These are phyloP conservation scores for Leucania comma DNA, from an alignment of 2,888 invertebrate genomes.

Conservation along the genomic window DNA sequence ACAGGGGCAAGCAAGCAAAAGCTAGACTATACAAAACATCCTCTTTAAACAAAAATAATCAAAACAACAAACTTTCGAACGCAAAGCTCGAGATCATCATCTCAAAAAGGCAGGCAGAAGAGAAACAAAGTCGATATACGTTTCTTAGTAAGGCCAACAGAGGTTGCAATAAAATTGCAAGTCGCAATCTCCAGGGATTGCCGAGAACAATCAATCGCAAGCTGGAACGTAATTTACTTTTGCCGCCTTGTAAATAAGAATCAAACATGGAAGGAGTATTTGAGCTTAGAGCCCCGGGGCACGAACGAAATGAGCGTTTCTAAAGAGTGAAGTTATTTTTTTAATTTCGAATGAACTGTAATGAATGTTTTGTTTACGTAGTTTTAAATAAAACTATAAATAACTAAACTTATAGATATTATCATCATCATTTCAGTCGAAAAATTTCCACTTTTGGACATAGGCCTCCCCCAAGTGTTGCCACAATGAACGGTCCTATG, in stretches of 20 bases:
- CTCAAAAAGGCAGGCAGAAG: background rate
- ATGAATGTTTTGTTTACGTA: constrained; percentile 8
- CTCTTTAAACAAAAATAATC: background rate
- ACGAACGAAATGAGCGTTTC: constrained; percentile 53
- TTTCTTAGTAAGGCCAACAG: constrained; percentile 55
- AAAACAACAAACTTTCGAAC: background rate
- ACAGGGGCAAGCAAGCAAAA: background rate
- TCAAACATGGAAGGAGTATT: constrained; percentile 73
- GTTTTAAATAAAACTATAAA: background rate
- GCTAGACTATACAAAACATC: background rate
- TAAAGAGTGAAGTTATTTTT: constrained; percentile 41
- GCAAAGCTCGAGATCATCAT: constrained; percentile 10
- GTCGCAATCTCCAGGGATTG: constrained; percentile 78
- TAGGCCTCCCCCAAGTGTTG: too few species aligned
- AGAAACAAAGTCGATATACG: constrained; percentile 31
- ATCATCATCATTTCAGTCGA: too few species aligned
- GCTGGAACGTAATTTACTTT: constrained; percentile 83
- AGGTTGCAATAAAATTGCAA: constrained; percentile 78
- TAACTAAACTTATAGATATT: too few species aligned
- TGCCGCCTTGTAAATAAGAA: constrained; percentile 83
- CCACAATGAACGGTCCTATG: too few species aligned
- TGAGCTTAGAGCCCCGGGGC: constrained; percentile 56
- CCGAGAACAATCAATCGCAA: constrained; percentile 81
- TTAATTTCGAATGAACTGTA: constrained; percentile 43
- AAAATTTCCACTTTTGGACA: too few species aligned